Conservation (phyloP, 1,140 invertebrate genomes). For the Solenopsis invicta region DNA sequence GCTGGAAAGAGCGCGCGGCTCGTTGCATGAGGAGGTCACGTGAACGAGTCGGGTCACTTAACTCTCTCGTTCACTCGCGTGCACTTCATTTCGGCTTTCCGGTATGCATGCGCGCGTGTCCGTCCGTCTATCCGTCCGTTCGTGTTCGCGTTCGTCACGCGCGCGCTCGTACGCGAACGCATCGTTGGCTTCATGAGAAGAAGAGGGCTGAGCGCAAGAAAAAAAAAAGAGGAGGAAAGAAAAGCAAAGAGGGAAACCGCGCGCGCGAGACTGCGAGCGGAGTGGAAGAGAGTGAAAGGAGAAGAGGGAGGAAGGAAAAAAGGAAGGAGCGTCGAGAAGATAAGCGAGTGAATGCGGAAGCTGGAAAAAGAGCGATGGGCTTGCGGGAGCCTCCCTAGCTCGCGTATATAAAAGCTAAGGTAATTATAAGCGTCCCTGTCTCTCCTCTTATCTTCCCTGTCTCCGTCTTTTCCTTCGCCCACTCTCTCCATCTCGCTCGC, state of each 20-base stretch:
- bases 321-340: conserved; percentile 7
- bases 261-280: neutral
- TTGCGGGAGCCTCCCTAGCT: conserved; percentile 1
- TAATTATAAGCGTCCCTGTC: conserved; percentile 70
- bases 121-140: conserved; percentile 16
- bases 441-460: conserved; percentile 34
- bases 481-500: conserved; percentile 39
- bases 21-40: conserved; percentile 71
- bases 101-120: conserved; percentile 62
- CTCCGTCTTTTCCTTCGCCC: conserved; percentile 17
- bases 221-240: neutral
- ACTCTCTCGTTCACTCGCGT: conserved; percentile 68
- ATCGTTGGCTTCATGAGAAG: conserved; percentile 32
- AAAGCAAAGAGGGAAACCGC: neutral
- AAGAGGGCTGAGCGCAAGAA: conserved; percentile 20
- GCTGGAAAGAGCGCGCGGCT: conserved; percentile 61
- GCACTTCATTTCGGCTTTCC: conserved; percentile 71
- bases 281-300: neutral
- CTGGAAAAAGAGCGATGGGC: conserved; percentile 18
- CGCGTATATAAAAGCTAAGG: conserved; percentile 62
- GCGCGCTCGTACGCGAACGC: conserved; percentile 33
- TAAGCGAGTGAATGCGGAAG: conserved; percentile 37
- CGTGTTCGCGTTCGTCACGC: conserved; percentile 44
- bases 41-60: conserved; percentile 71
- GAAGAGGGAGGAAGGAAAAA: neutral